Base-by-base conservation (phyloP, 2,888 invertebrate species). In the Congeria kusceri region DNA sequence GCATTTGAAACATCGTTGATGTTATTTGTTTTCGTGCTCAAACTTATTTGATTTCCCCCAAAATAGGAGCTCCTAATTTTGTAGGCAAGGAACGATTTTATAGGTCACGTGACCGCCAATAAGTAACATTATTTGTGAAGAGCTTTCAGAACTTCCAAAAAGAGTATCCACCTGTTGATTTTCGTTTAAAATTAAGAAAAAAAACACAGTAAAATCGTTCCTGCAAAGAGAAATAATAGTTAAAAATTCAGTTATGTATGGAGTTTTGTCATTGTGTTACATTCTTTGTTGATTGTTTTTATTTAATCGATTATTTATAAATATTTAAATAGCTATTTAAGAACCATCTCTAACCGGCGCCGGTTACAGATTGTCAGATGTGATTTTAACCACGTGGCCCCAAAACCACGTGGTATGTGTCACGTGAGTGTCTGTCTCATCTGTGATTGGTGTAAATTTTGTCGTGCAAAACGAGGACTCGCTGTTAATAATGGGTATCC, bases 271-370 rank as follows among this genome's bases (percentile, higher is more conserved):
- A 67, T 74, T 71, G 63, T 68, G 63, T 58, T 77, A 75, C 71
- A 66, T 84, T 75, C 63, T 76, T 73, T 63, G 59, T 69, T 64
- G 73, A 63, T 82, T 79, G 61, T 69, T 80, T 76, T 69, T 77
- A 77, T 75, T 76, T 61, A 64, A 64, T 78, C 61, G 75, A 77
- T 85, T 53, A 53, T 53, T 53, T 53, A 53, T 53, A n/a, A 23
- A 53, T 53, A 23, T 23, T 23, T 53, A 53, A 23, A 20, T 49
- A 5, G 20, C 18, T 20, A 49, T 20, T 49, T 20, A 49, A 49
- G 64, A 68, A 75, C 83, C 82, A 86, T 75, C 80, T 81, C 63
- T 83, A 77, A 82, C 83, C 86, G 86, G 86, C 86, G 86, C 83
- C 86, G 86, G 85, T 86, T 86, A 82, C 70, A 78, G 58, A 47